Conservation (phyloP, 2,797 vertebrate genomes). For the Rhynchotus rufescens region DNA sequence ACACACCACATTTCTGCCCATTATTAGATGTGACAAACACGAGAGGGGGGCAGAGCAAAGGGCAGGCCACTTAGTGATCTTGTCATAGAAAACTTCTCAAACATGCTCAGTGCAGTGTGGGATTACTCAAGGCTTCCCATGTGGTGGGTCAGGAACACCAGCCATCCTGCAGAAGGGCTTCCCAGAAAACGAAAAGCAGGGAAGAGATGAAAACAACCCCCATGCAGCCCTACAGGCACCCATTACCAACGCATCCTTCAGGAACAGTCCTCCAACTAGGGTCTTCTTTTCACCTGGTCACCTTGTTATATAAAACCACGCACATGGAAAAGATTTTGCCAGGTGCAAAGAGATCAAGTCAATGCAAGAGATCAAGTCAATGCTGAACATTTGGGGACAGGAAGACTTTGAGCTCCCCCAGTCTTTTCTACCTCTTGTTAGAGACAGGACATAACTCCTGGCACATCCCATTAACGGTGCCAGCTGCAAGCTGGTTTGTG, state of each 20-base stretch:
- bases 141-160: conserved; percentile 22
- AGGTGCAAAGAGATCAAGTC: not conserved
- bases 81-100: conserved; percentile 70
- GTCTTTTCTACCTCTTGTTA: not conserved
- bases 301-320: not conserved
- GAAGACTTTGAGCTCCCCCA: not conserved
- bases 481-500: not conserved
- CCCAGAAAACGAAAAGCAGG: not conserved
- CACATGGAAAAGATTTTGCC: not conserved
- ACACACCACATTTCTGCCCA: conserved; percentile 60
- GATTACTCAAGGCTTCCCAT: conserved; percentile 54
- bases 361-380: not conserved
- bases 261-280: not conserved
- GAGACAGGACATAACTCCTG: not conserved
- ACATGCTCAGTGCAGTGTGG: conserved; percentile 54
- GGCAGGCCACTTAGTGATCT: conserved; percentile 51
- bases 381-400: not conserved
- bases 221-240: not conserved
- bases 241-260: not conserved
- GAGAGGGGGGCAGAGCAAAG: conserved; percentile 72
- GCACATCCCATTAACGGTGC: not conserved
- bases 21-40: conserved; percentile 75
- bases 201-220: not conserved
- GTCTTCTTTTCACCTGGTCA: not conserved
- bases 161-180: not conserved